Conservation (phyloP, 2,113 vertebrate species). For the Lophotis ruficrista region DNA sequence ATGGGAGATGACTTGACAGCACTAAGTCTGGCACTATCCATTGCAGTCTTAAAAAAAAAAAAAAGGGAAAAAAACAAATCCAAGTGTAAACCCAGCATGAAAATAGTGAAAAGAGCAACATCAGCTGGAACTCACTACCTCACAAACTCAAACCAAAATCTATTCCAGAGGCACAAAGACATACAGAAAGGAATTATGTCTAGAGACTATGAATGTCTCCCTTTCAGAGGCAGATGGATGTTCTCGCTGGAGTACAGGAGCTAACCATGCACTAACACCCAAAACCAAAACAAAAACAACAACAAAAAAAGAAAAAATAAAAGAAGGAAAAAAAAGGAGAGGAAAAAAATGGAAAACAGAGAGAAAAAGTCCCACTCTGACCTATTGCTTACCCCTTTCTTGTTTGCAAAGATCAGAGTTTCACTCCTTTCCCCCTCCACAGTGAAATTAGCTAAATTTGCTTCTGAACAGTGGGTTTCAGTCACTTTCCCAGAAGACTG, state of each 20-base stretch:
- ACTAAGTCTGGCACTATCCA: constrained; percentile 95
- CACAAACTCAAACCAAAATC: neutral
- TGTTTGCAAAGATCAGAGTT: neutral
- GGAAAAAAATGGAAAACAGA: too few species aligned
- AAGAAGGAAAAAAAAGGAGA: too few species aligned
- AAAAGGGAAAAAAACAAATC: neutral
- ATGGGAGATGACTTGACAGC: constrained; percentile 97
- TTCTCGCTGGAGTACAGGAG: neutral
- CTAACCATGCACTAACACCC: neutral
- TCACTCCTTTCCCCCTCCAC: neutral
- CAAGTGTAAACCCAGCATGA: neutral
- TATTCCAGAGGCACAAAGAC: neutral
- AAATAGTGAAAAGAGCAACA: neutral
- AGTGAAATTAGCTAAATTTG: neutral
- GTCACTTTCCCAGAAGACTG: neutral
- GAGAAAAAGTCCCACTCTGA: neutral
- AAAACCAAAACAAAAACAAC: neutral
- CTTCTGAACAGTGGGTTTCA: neutral
- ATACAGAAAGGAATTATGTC: neutral
- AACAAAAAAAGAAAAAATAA: neutral
- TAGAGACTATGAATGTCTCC: neutral
- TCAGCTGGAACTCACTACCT: neutral
- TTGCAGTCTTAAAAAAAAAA: constrained; percentile 79
- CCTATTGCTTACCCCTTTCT: neutral
- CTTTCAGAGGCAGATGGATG: neutral